A percentile compares a stretch with the other conserved stretches of the same genome.
These are phyloP conservation scores for Pituophis catenifer DNA, from an alignment of 2,113 vertebrate species.

Conservation along the genomic window DNA sequence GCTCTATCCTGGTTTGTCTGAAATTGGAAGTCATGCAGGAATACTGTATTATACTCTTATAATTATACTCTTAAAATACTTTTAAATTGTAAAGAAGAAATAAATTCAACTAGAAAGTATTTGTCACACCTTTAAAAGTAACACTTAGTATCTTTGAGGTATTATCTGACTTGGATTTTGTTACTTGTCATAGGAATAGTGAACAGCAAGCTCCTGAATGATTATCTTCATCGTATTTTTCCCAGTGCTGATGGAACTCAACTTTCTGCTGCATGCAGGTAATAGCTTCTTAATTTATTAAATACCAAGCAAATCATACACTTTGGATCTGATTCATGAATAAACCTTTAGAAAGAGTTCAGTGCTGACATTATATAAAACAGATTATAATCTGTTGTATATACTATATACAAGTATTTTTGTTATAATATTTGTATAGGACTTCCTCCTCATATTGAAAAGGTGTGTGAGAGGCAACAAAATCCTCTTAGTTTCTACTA, in stretches of 20 bases:
- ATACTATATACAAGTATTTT: background rate
- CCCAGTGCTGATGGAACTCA: constrained; percentile 71
- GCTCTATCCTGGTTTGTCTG: background rate
- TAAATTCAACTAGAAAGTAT: background rate
- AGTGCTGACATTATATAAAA: background rate
- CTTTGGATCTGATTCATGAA: background rate
- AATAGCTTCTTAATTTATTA: constrained; percentile 27
- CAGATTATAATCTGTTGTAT: background rate
- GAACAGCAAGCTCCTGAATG: constrained; percentile 87
- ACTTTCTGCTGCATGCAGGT: constrained; percentile 83
- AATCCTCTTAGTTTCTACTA: background rate
- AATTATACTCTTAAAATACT: too few species aligned
- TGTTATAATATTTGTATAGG: background rate
- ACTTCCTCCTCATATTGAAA: background rate
- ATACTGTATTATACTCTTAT: too few species aligned
- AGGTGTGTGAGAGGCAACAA: background rate
- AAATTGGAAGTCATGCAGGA: background rate
- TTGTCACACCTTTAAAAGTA: background rate
- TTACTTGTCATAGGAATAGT: constrained; percentile 80
- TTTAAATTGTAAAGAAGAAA: background rate
- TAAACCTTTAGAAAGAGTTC: background rate
- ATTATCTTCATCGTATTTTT: constrained; percentile 89
- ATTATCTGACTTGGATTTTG: constrained; percentile 12
- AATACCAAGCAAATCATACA: background rate
- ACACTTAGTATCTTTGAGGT: constrained; percentile 1